Evolutionary conservation across 2,888 invertebrate genomes (phyloP), one percentile per base, ranked within the genome.

Genomic region (Tenthredo scrophulariae): DNA sequence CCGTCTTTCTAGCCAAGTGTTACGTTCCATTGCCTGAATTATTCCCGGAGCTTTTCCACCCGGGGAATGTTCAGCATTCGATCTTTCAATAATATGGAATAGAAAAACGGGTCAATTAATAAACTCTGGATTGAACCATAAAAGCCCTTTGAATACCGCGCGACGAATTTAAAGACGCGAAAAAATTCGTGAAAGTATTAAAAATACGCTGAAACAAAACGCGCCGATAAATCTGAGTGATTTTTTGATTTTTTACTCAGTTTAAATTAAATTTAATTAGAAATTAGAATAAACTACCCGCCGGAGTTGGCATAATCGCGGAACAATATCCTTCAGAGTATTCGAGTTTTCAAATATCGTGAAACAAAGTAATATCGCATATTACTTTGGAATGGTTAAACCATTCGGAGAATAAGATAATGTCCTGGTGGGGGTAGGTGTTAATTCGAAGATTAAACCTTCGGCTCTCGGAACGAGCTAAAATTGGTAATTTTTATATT

Each of bases 401-500:
- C 62, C 22, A 62, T 62, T 26, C 22, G 4, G 62, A 26, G 62
- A 26, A 62, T 26, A 62, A 26, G 62, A 62, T 62, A 62, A 62
- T 22, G 62, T 62, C 26, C 26, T 10, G 18, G 18, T n/a, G n/a
- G 50, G 50, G 50, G 50, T 18, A 62, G 26, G 26, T 62, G 62
- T 22, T 62, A 22, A 26, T 26, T 62, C 4, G 3, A 74, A 22
- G 13, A 74, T 74, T 26, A 43, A 40, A 74, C 43, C 43, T 22
- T 10, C 43, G 40, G n/a, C 72, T 22, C 7, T 43, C 6, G 72
- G 13, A 43, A 43, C 22, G 2, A 4, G 43, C 0, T 43, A 22
- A 74, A 74, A 74, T 74, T 74, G 40, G 4, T 43, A 74, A 74
- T 74, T 74, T 74, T 74, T 22, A n/a, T 40, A 43, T 1, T 9